Conservation (phyloP, 2,113 vertebrate species). For the Anguilla rostrata region DNA sequence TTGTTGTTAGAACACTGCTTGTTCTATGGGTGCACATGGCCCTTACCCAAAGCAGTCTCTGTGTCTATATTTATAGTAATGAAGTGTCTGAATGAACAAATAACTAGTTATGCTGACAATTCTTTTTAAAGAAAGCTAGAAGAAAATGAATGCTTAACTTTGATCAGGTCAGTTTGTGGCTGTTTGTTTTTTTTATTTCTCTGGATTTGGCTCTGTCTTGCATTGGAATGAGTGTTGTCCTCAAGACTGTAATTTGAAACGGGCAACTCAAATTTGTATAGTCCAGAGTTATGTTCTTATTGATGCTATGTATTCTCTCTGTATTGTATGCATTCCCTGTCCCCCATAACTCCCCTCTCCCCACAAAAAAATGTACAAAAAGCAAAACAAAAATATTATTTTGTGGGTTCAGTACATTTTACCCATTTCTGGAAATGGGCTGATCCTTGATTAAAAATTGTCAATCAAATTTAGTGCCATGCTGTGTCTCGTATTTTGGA, state of each 20-base stretch:
- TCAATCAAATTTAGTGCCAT: slow-evolving; percentile 60
- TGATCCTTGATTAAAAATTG: slow-evolving; percentile 58
- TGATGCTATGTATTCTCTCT: slow-evolving; percentile 57
- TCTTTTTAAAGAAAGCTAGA: slow-evolving; percentile 34
- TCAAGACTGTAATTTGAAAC: slow-evolving; percentile 51
- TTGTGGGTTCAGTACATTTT: slow-evolving; percentile 51
- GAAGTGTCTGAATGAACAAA: not conserved
- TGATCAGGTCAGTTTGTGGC: slow-evolving; percentile 33
- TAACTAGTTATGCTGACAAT: not conserved
- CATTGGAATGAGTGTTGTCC: slow-evolving; percentile 42
- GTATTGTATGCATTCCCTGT: slow-evolving; percentile 43
- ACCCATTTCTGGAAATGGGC: slow-evolving; percentile 67
- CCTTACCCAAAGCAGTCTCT: not conserved
- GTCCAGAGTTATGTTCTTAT: slow-evolving; percentile 51
- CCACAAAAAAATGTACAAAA: slow-evolving; percentile 24
- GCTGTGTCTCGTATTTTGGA: slow-evolving; percentile 64
- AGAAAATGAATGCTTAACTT: slow-evolving; percentile 44
- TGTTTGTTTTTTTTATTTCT: slow-evolving; percentile 15
- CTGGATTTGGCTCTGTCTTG: slow-evolving; percentile 28
- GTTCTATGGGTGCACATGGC: not conserved
- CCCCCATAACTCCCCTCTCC: slow-evolving; percentile 29
- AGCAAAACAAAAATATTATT: slow-evolving; percentile 35
- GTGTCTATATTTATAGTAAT: not conserved
- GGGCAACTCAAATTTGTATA: slow-evolving; percentile 42
- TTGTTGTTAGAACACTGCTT: not conserved